Percentiles rank a stretch among this genome's conserved stretches.
Evolutionary conservation across 2,888 invertebrate genomes (phyloP).

Genomic region (Microctonus hyperodae): DNA sequence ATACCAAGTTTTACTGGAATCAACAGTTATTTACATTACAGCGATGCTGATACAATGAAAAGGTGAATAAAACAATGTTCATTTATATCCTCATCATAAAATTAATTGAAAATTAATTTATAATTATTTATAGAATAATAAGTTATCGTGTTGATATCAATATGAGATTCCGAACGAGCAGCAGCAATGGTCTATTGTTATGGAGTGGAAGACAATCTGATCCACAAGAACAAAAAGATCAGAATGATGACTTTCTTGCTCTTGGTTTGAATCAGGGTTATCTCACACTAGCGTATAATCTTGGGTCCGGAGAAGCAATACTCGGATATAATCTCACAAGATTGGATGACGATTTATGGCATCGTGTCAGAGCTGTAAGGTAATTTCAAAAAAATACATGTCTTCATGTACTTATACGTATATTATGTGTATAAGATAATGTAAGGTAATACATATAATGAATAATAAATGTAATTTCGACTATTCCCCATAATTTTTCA

Average conservation of each 20-base stretch:
- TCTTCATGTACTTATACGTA: background rate
- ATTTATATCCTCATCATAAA: background rate
- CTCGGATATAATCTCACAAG: constrained; percentile 85
- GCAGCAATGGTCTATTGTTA: constrained; percentile 77
- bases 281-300: constrained; percentile 79
- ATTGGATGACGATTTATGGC: constrained; percentile 91
- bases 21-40: constrained; percentile 87
- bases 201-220: constrained; percentile 80
- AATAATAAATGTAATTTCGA: background rate
- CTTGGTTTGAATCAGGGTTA: constrained; percentile 83
- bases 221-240: constrained; percentile 63
- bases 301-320: constrained; percentile 86
- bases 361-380: constrained; percentile 78
- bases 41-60: constrained; percentile 85
- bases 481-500: background rate
- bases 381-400: constrained; percentile 55
- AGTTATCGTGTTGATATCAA: constrained; percentile 88
- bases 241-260: constrained; percentile 80
- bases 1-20: constrained; percentile 82
- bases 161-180: constrained; percentile 81
- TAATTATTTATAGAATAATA: constrained; percentile 70
- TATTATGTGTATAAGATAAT: background rate
- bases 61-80: constrained; percentile 64
- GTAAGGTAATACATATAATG: background rate
- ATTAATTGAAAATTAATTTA: background rate